A percentile compares a stretch with the other conserved stretches of the same genome.
Conservation (phyloP, 2,797 vertebrate genomes). For the Gastrophryne carolinensis region DNA sequence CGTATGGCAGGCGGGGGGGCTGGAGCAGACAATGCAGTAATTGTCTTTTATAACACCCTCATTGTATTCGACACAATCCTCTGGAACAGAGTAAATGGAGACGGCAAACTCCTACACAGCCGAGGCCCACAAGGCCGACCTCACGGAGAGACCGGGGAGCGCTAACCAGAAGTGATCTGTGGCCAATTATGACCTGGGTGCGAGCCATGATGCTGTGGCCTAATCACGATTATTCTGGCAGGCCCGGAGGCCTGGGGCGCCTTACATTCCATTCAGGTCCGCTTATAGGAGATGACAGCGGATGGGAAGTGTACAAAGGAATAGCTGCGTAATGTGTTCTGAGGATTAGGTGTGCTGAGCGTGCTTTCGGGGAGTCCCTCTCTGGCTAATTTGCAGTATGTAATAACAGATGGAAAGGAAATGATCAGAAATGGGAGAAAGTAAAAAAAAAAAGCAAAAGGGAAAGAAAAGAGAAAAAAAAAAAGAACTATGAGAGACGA, state of each 20-base stretch:
- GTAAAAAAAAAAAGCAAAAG: background rate
- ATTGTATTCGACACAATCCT: slow-evolving; percentile 17
- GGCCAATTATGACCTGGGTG: background rate
- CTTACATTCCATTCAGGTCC: background rate
- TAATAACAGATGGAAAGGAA: too few species aligned
- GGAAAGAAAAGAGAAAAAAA: background rate
- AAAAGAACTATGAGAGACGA: background rate
- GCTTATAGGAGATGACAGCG: background rate
- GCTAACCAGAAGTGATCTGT: slow-evolving; percentile 3
- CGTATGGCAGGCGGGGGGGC: background rate
- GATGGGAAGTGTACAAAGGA: background rate
- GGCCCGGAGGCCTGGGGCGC: background rate
- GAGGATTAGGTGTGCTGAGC: background rate
- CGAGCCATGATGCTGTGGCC: background rate
- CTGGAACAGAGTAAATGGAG: slow-evolving; percentile 17
- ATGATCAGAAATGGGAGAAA: background rate
- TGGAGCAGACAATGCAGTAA: slow-evolving; percentile 4
- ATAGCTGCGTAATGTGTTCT: background rate
- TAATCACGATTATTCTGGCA: background rate
- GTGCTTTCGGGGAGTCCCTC: background rate
- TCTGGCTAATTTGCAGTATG: too few species aligned
- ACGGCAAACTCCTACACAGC: background rate
- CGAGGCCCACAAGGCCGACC: background rate
- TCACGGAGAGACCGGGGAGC: background rate
- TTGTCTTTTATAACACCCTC: slow-evolving; percentile 13